These are phyloP conservation scores for Carcina quercana DNA, from an alignment of 2,888 invertebrate species.

Conservation along the genomic window DNA sequence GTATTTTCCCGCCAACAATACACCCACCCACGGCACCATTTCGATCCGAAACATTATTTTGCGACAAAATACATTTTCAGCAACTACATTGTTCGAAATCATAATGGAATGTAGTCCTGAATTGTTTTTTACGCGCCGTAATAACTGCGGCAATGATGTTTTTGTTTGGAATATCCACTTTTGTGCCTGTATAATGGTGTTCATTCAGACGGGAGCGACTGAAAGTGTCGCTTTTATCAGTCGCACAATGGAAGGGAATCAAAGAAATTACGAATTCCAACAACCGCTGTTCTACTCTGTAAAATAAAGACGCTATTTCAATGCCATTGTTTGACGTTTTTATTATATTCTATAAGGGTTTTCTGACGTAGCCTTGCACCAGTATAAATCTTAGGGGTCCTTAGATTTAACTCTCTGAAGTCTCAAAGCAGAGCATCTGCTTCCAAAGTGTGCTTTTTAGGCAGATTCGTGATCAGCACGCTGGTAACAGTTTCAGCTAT, in stretches of 20 bases:
- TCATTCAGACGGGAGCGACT: constrained; percentile 60
- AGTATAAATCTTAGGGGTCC: too few species aligned
- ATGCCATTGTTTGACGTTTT: constrained; percentile 33
- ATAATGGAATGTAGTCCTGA: constrained; percentile 52
- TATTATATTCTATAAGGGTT: too few species aligned
- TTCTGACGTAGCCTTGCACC: too few species aligned
- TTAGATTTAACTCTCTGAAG: too few species aligned
- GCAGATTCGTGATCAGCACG: too few species aligned
- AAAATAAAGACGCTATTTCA: constrained; percentile 39
- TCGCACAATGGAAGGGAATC: constrained; percentile 63
- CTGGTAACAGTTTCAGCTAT: too few species aligned
- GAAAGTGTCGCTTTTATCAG: constrained; percentile 71
- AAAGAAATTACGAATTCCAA: constrained; percentile 67
- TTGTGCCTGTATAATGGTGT: constrained; percentile 68
- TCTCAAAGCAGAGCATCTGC: too few species aligned
- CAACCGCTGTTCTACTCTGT: constrained; percentile 58
- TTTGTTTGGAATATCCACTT: constrained; percentile 66
- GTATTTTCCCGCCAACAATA: constrained; percentile 18
- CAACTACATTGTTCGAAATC: constrained; percentile 49
- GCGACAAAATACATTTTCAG: constrained; percentile 40
- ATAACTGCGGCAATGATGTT: constrained; percentile 54
- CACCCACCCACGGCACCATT: constrained; percentile 18
- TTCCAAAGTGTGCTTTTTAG: too few species aligned
- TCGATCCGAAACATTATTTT: constrained; percentile 34
- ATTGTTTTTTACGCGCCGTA: constrained; percentile 54